Percentiles rank a stretch among this genome's conserved stretches.
Evolutionary conservation across 92 coral and sea anemone species (phyloP).

Genomic region (Actinernus sp.): DNA sequence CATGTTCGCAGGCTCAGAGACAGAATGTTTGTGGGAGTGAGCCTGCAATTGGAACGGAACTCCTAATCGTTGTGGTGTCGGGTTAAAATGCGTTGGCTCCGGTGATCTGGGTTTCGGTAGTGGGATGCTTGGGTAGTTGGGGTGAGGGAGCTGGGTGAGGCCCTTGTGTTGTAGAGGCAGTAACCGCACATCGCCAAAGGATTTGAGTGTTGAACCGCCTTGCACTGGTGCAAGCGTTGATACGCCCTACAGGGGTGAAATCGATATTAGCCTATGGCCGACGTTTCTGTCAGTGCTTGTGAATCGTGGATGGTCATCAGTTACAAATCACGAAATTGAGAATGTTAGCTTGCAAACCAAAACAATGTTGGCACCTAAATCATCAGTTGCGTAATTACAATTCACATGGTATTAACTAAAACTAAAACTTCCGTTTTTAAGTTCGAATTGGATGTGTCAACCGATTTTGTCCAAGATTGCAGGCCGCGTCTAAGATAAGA

Average conservation of each 20-base stretch:
- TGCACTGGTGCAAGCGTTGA: constrained; percentile 60
- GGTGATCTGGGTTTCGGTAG: constrained; percentile 68
- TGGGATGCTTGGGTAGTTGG: constrained; percentile 64
- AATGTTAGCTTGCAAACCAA: no score
- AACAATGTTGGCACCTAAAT: no score
- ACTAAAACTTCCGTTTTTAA: no score
- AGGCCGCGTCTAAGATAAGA: no score
- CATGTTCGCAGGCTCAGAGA: constrained; percentile 67
- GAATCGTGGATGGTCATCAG: no score
- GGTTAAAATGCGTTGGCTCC: constrained; percentile 54
- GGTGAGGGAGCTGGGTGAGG: constrained; percentile 64
- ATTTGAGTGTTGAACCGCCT: constrained; percentile 56
- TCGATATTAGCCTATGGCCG: no score
- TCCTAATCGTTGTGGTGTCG: constrained; percentile 65
- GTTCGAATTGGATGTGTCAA: no score
- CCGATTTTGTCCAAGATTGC: no score
- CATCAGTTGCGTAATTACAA: no score
- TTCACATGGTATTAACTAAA: no score
- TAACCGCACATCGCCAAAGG: constrained; percentile 82
- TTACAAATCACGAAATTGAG: no score
- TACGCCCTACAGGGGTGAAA: constrained; percentile 38
- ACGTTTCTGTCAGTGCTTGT: no score
- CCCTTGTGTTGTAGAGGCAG: constrained; percentile 87
- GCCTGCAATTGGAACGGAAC: constrained; percentile 45
- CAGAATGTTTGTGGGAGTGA: constrained; percentile 67